Conservation (phyloP, 2,888 invertebrate species). For the Volucella bombylans region DNA sequence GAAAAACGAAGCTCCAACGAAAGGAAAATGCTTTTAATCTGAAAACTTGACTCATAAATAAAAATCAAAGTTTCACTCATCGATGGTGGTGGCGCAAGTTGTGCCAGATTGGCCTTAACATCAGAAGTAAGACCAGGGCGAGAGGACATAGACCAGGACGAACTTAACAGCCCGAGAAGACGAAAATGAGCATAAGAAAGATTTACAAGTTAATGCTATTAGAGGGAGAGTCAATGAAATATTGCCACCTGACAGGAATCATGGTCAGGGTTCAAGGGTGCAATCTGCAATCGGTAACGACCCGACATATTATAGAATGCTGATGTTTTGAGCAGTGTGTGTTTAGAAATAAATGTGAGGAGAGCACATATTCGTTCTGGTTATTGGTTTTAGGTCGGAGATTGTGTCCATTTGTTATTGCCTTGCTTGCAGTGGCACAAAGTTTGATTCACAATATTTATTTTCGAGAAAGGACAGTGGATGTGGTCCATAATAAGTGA, state of each 20-base stretch:
- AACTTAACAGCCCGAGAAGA: conserved; percentile 61
- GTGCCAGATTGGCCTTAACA: conserved; percentile 23
- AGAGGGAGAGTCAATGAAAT: conserved; percentile 57
- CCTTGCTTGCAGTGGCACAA: conserved; percentile 7
- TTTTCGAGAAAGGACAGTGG: no score
- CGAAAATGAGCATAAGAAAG: conserved; percentile 67
- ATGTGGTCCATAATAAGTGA: no score
- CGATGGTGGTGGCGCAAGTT: conserved; percentile 39
- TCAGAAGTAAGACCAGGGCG: no score
- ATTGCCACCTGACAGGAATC: conserved; percentile 62
- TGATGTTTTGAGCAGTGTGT: conserved; percentile 7
- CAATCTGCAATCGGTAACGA: background rate
- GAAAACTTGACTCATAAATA: conserved; percentile 74
- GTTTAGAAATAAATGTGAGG: background rate
- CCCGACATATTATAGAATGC: conserved; percentile 29
- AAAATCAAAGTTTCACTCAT: conserved; percentile 71
- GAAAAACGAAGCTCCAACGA: conserved; percentile 22
- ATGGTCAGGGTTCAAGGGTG: background rate
- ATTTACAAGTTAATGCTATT: conserved; percentile 71
- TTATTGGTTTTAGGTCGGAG: conserved; percentile 17
- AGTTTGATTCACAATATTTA: no score
- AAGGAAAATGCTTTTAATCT: conserved; percentile 69
- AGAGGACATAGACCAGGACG: background rate
- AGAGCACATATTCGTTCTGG: conserved; percentile 26
- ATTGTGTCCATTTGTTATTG: conserved; percentile 60